Conservation (phyloP, 1,140 invertebrate species). For the Conus betulinus region DNA sequence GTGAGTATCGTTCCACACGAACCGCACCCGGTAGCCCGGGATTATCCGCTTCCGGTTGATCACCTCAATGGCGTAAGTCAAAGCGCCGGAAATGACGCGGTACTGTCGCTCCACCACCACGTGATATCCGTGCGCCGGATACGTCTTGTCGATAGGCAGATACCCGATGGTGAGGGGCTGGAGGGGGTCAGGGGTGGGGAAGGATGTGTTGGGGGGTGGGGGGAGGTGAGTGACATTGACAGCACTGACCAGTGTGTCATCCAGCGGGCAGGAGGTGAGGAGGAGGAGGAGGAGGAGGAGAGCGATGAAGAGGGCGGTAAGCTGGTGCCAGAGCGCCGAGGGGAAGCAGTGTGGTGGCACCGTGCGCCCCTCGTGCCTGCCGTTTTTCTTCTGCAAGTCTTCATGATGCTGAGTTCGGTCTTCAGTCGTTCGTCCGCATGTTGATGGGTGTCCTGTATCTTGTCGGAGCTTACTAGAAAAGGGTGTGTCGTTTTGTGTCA, state of each 20-base stretch:
- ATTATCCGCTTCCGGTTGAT: constrained; percentile 87
- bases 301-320: not conserved
- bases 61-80: constrained; percentile 88
- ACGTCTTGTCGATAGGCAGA: constrained; percentile 57
- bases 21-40: constrained; percentile 86
- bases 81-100: constrained; percentile 88
- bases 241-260: constrained; percentile 31
- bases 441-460: too few species aligned
- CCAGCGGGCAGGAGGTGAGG: not conserved
- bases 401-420: not conserved
- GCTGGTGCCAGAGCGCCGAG: not conserved
- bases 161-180: constrained; percentile 57
- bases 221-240: not conserved
- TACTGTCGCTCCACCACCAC: constrained; percentile 51
- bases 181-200: not conserved
- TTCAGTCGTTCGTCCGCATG: too few species aligned
- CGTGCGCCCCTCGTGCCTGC: not conserved
- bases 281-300: not conserved
- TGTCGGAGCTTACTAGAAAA: not conserved
- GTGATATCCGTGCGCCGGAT: constrained; percentile 17
- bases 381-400: not conserved
- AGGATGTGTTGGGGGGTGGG: not conserved
- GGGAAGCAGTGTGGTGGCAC: not conserved
- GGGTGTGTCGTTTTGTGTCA: not conserved
- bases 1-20: constrained; percentile 93